Evolutionary conservation across 2,113 vertebrate species (phyloP).

Genomic region (Mirounga angustirostris): DNA sequence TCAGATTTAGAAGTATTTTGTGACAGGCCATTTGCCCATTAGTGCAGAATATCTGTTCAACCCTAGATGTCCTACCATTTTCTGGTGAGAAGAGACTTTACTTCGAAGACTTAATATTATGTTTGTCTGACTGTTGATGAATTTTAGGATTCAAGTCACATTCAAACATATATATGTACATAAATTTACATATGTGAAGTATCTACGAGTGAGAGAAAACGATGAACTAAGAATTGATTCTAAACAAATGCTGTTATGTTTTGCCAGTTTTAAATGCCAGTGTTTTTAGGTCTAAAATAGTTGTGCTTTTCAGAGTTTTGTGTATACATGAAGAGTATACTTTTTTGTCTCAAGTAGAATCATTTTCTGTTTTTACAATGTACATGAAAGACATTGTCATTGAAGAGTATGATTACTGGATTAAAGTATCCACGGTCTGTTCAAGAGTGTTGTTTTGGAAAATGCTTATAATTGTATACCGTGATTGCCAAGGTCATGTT

Average conservation of each 20-base stretch:
- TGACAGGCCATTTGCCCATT: not conserved
- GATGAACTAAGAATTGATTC: not conserved
- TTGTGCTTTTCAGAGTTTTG: not conserved
- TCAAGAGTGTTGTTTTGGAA: not conserved
- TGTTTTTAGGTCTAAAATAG: not conserved
- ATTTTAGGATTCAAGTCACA: slow-evolving; percentile 25
- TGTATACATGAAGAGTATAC: not conserved
- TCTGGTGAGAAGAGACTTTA: not conserved
- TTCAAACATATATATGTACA: not conserved
- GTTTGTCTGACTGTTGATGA: not conserved
- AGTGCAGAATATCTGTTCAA: not conserved
- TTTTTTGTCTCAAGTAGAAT: not conserved
- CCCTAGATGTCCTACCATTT: not conserved
- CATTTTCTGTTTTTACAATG: not conserved
- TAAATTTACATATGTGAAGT: not conserved
- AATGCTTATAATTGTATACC: not conserved
- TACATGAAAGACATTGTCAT: not conserved
- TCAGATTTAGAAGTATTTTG: not conserved
- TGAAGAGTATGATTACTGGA: not conserved
- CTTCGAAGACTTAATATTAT: not conserved
- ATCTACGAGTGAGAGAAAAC: not conserved
- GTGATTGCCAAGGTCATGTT: not conserved
- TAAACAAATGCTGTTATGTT: not conserved
- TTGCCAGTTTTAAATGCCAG: slow-evolving; percentile 25
- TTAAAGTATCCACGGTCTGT: not conserved